Evolutionary conservation across 1,140 invertebrate genomes (phyloP), one percentile per base, ranked within the genome.

Genomic region (Scaptodrosophila lebanonensis): DNA sequence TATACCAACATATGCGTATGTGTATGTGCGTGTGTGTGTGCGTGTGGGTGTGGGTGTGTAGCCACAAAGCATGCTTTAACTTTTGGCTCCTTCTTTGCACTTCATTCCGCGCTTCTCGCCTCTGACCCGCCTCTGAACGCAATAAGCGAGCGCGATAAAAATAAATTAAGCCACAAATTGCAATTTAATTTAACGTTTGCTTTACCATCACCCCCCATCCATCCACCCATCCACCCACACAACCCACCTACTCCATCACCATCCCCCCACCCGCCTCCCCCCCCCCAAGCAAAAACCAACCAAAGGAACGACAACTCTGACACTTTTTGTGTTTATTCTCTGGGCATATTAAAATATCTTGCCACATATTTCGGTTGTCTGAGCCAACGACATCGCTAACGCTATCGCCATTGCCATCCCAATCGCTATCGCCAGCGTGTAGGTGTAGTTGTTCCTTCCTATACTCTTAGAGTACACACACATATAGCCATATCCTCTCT

Each of bases 141-240:
- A 16, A 35, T 17, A 13, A 18, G 8, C 17, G 52, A 36, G 47
- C 54, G 68, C 73, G 64, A 79, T 79, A 79, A 79, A 83, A 83
- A 83, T 83, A 83, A 84, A 84, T 84, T 84, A 84, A 84, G 79
- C 79, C 79, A 84, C 79, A 84, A 84, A 84, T 84, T 82, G 79
- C 79, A 84, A 84, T 84, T 84, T 84, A 84, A 84, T 84, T 84
- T 84, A 83, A 84, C 75, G 75, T 79, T 79, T 79, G 66, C 65
- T 64, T 79, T 73, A 59, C 62, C 62, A 61, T 43, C 49, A 25
- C 49, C 43, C 29, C 20, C 36, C 32, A 43, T 22, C 13, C 62
- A 27, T 25, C 22, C 8, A 25, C 22, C 3, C 54, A 54, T 12
- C 27, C 15, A 47, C 18, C 35, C 36, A 13, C 11, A 40, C 12